phyloP scores from a whole-genome alignment of 2,888 invertebrate genomes.

The Drosophila paracracens region DNA sequence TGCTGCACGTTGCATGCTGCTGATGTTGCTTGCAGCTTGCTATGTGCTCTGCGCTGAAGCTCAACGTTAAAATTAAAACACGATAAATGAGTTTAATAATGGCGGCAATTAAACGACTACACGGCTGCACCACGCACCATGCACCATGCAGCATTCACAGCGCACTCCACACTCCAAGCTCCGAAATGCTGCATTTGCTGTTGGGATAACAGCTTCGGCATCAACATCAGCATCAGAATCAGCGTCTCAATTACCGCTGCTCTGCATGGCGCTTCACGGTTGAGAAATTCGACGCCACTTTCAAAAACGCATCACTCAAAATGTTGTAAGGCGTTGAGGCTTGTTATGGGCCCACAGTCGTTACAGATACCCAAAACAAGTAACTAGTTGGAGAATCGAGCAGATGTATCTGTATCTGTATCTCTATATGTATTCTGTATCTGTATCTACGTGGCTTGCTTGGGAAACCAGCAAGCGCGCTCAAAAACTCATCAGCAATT shows the following conservation, averaged over 20 bases:
- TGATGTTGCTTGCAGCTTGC: slow-evolving; percentile 19
- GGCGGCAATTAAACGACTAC: slow-evolving; percentile 80
- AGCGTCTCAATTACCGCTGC: slow-evolving; percentile 76
- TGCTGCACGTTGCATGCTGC: slow-evolving; percentile 29
- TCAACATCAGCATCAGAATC: slow-evolving; percentile 59
- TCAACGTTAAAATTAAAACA: slow-evolving; percentile 76
- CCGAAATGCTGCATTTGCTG: slow-evolving; percentile 1
- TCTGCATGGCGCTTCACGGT: slow-evolving; percentile 80
- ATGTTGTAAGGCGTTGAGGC: slow-evolving; percentile 71
- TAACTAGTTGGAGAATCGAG: slow-evolving; percentile 15
- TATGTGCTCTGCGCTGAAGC: slow-evolving; percentile 43
- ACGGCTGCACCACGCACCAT: slow-evolving; percentile 51
- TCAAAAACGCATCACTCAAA: slow-evolving; percentile 79
- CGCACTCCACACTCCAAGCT: slow-evolving; percentile 31
- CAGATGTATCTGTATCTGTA: slow-evolving; percentile 38
- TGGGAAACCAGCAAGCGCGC: slow-evolving; percentile 62
- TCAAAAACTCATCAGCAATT: slow-evolving; percentile 79
- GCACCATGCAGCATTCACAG: slow-evolving; percentile 25
- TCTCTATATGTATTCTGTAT: slow-evolving; percentile 9
- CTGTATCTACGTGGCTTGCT: slow-evolving; percentile 20
- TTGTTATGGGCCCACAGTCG: slow-evolving; percentile 62
- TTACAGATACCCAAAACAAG: slow-evolving; percentile 56
- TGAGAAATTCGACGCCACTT: slow-evolving; percentile 80
- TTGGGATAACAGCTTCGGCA: slow-evolving; percentile 34
- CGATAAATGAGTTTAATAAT: slow-evolving; percentile 83